Base-by-base conservation (phyloP, 2,888 invertebrate genomes). In the Ceraclea dissimilis region DNA sequence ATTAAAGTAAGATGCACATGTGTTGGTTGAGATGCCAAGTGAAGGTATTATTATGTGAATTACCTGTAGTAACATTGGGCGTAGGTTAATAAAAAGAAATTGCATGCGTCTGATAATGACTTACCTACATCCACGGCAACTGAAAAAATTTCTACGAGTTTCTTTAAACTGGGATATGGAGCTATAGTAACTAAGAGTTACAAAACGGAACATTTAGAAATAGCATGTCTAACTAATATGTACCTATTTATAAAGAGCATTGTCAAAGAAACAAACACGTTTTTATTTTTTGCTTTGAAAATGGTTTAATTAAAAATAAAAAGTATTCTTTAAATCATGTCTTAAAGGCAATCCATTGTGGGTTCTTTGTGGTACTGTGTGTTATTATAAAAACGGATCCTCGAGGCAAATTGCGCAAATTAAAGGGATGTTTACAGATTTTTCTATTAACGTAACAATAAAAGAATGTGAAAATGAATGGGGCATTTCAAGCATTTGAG, bases 361-460 rank as follows among this genome's bases (percentile, higher is more conserved):
- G n/a, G 39, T 16, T 39, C 39, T 39, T 39, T 39, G 39, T 39
- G 39, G 39, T 13, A 39, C 39, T n/a, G 16, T 39, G 39, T 39
- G 16, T 39, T 39, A 16, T 39, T 39, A 39, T 13, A 16, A 39
- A 39, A 26, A 10, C 26, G 39, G 19, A 20, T 46, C 26, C 49
- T 21, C 13, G 2, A 17, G 22, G 49, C 19, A 13, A 49, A 49
- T 49, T 49, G 4, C 26, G 22, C 49, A 22, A 49, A 49, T 49
- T 49, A 49, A 49, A 49, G 26, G 18, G 49, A 26, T 20, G 26
- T 49, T 49, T 33, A 34, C 31, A 18, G 48, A 53, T 48, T 53
- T 47, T 53, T 48, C 17, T 33, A 53, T 44, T 39, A 39, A 39
- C 11, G 16, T 51, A 2, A 39, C 13, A 39, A 39, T n/a, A 13